Conservation (phyloP, 2,888 invertebrate genomes). For the Antheraea assamensis region DNA sequence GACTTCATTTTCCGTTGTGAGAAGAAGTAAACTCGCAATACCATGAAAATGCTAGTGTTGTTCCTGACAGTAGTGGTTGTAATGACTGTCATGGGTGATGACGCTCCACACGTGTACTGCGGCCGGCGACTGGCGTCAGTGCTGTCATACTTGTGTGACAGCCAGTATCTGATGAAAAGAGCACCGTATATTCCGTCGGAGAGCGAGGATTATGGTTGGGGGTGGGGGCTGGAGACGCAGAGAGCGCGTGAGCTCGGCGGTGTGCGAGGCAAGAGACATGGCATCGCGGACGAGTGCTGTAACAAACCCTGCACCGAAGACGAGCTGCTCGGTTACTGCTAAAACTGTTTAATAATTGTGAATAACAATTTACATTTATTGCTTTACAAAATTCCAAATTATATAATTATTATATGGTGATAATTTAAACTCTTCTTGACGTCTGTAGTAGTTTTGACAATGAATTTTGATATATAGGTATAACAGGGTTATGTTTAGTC, state of each 20-base stretch:
- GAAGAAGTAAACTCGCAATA: not conserved
- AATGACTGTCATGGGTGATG: not conserved
- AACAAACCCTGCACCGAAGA: slow-evolving; percentile 25
- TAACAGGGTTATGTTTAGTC: no score
- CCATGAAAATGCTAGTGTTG: not conserved
- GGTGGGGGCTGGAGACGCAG: not conserved
- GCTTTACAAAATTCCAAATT: no score
- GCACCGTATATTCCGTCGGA: not conserved
- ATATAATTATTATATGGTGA: no score
- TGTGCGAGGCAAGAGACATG: slow-evolving; percentile 6
- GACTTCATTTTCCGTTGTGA: not conserved
- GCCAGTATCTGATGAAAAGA: not conserved
- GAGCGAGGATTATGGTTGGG: not conserved
- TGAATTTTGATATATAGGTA: no score
- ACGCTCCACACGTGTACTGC: slow-evolving; percentile 11
- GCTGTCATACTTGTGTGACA: slow-evolving; percentile 9
- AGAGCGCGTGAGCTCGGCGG: not conserved
- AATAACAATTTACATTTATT: no score
- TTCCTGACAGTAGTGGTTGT: not conserved
- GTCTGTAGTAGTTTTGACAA: not conserved
- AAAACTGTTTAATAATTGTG: no score
- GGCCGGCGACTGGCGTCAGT: not conserved
- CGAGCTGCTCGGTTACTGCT: slow-evolving; percentile 15
- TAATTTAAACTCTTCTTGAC: not conserved
- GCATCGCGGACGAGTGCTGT: slow-evolving; percentile 26